These are phyloP conservation scores for Drosophila affinis DNA, from an alignment of 2,888 invertebrate genomes.

Conservation along the genomic window DNA sequence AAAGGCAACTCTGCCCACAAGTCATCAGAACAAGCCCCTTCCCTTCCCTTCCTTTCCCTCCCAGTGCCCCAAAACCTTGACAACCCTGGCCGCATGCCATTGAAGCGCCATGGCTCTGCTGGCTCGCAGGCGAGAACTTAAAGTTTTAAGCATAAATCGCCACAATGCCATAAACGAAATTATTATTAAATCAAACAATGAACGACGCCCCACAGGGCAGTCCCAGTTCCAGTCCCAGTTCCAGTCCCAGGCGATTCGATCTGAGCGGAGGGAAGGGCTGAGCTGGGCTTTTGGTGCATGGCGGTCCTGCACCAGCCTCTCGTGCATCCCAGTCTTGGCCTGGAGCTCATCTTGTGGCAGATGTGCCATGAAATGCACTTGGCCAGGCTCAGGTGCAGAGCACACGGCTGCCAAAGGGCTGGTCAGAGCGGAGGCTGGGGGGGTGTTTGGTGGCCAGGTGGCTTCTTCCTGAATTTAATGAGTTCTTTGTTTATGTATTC, in stretches of 20 bases:
- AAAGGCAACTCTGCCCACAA: conserved; percentile 9
- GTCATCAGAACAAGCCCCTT: background rate
- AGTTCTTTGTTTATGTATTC: conserved; percentile 64
- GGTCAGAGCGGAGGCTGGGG: background rate
- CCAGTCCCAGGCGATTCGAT: too few species aligned
- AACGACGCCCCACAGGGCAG: conserved; percentile 10
- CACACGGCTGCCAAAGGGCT: background rate
- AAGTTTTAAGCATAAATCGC: conserved; percentile 41
- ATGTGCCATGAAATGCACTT: background rate
- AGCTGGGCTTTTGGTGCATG: too few species aligned
- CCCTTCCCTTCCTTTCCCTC: too few species aligned
- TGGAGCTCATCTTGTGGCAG: background rate
- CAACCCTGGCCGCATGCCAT: conserved; percentile 16
- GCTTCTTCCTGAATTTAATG: conserved; percentile 51
- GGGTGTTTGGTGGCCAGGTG: conserved; percentile 13
- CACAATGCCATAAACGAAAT: conserved; percentile 35
- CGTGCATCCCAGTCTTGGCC: background rate
- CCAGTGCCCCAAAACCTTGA: background rate
- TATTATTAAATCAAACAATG: conserved; percentile 46
- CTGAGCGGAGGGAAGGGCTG: background rate
- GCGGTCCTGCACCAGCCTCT: background rate
- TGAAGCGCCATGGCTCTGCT: conserved; percentile 5
- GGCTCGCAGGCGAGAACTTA: conserved; percentile 10
- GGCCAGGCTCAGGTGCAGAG: background rate
- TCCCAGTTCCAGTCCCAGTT: too few species aligned